A percentile compares a stretch with the other conserved stretches of the same genome.
phyloP scores from a whole-genome alignment of 2,113 vertebrate genomes.

The Rhabdomys dilectus region DNA sequence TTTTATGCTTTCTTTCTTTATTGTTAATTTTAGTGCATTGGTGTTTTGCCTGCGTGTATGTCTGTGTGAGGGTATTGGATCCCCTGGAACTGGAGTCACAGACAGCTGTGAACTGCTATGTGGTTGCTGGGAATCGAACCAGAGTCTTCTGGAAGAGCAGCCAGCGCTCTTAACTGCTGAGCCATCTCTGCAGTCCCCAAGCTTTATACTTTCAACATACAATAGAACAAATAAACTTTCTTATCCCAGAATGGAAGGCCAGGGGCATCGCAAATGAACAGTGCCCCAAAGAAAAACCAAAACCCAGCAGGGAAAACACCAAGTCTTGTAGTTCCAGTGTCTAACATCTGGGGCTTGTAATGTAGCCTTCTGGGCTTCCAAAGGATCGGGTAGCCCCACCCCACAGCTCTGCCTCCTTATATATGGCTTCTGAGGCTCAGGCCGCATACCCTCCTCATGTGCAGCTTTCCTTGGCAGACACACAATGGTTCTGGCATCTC shows the following conservation, averaged over 20 bases:
- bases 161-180: too few relatives aligned
- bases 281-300: neutral
- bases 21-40: too few relatives aligned
- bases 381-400: too few relatives aligned
- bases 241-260: neutral
- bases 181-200: too few relatives aligned
- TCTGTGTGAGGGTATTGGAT: too few relatives aligned
- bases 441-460: neutral
- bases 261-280: neutral
- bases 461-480: neutral
- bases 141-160: too few relatives aligned
- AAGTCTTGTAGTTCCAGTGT: neutral
- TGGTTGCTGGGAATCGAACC: too few relatives aligned
- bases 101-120: too few relatives aligned
- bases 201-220: neutral
- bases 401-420: neutral
- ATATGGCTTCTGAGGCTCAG: neutral
- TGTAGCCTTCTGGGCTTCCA: neutral
- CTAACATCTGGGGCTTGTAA: neutral
- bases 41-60: too few relatives aligned
- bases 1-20: neutral
- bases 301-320: neutral
- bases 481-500: too few relatives aligned
- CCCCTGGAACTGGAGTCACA: too few relatives aligned
- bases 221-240: neutral